phyloP scores from a whole-genome alignment of 2,797 vertebrate species.

The Thamnophis elegans region DNA sequence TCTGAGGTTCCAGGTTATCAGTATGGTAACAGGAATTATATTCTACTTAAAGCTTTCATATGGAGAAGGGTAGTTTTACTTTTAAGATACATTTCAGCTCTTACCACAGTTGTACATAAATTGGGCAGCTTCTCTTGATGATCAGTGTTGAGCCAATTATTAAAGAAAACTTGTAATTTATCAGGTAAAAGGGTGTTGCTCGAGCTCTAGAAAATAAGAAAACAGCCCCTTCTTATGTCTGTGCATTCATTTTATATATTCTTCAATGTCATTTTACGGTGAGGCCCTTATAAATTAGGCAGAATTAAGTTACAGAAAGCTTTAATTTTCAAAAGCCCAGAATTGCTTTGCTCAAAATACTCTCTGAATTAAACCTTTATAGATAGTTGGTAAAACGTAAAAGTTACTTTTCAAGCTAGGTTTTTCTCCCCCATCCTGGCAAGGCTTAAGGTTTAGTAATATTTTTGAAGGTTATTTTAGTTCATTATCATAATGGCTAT shows the following conservation, averaged over 20 bases:
- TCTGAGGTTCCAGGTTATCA: neutral
- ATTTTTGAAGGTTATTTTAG: neutral
- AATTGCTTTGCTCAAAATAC: neutral
- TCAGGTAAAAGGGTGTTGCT: constrained; percentile 60
- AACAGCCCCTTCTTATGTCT: constrained; percentile 5
- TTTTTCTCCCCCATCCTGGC: neutral
- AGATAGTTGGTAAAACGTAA: neutral
- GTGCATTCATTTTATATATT: neutral
- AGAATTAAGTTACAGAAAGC: neutral
- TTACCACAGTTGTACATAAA: constrained; percentile 49
- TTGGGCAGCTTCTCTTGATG: constrained; percentile 43
- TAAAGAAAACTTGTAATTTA: constrained; percentile 36
- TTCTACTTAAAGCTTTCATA: constrained; percentile 40
- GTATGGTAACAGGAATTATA: neutral
- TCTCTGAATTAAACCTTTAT: neutral
- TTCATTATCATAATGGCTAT: neutral
- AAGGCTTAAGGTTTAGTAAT: neutral
- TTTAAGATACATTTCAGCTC: constrained; percentile 28
- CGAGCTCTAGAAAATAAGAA: constrained; percentile 55
- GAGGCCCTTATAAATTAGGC: neutral
- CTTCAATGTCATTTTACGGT: neutral
- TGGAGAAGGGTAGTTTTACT: neutral
- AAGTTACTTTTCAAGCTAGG: neutral
- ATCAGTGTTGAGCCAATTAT: constrained; percentile 39
- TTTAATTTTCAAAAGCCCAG: neutral